A percentile compares a stretch with the other conserved stretches of the same genome.
Conservation (phyloP, 2,113 vertebrate genomes). For the Eptatretus burgeri region DNA sequence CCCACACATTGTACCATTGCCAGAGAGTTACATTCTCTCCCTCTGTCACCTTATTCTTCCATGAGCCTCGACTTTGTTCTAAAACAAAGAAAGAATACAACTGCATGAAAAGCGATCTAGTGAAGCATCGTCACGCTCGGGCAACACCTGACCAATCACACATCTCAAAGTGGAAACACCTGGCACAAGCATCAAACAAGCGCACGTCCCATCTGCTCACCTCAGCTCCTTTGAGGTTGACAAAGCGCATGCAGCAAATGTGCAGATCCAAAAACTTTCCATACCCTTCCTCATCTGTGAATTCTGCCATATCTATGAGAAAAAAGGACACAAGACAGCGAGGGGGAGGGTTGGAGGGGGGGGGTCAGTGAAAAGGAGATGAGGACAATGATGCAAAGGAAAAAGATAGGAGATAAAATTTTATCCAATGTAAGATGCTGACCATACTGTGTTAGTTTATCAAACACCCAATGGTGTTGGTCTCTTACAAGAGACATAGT, state of each 20-base stretch:
- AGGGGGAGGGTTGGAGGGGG: too few relatives aligned
- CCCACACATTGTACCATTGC: too few relatives aligned
- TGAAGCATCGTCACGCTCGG: too few relatives aligned
- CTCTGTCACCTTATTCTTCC: too few relatives aligned
- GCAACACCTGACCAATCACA: too few relatives aligned
- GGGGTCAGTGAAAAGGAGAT: not conserved
- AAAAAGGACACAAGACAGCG: not conserved
- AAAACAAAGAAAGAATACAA: too few relatives aligned
- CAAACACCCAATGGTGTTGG: not conserved
- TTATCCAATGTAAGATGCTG: not conserved
- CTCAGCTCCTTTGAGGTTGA: slow-evolving; percentile 75
- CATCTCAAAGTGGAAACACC: too few relatives aligned
- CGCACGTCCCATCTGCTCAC: slow-evolving; percentile 14
- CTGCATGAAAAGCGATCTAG: too few relatives aligned
- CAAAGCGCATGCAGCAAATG: slow-evolving; percentile 84
- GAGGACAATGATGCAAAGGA: too few relatives aligned
- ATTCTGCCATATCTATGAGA: slow-evolving; percentile 56
- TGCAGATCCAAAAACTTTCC: slow-evolving; percentile 80
- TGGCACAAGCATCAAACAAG: too few relatives aligned
- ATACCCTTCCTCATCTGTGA: slow-evolving; percentile 86
- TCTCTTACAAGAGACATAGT: not conserved
- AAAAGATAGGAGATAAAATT: not conserved
- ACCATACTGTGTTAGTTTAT: not conserved
- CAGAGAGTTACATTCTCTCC: too few relatives aligned
- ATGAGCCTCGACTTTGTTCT: too few relatives aligned